Conservation (phyloP, 2,888 invertebrate genomes). For the Venustoraphidia nigricollis region DNA sequence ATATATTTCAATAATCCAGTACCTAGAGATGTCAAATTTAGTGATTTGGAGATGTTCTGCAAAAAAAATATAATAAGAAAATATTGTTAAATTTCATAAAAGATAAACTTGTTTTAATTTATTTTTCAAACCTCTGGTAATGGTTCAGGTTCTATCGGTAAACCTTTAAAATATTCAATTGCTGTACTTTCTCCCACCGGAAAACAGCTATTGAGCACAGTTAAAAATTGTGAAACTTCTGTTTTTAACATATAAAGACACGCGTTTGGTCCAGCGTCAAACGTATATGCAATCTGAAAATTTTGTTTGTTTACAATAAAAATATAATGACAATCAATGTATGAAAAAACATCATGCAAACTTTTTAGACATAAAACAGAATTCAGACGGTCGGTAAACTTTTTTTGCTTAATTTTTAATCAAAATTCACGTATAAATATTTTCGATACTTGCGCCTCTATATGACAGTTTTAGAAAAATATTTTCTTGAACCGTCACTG, state of each 20-base stretch:
- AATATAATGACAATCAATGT: not conserved
- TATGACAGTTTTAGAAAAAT: too few species aligned
- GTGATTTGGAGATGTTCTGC: slow-evolving; percentile 14
- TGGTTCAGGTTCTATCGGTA: slow-evolving; percentile 23
- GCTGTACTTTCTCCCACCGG: slow-evolving; percentile 34
- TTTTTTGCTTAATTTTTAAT: too few species aligned
- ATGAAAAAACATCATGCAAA: too few species aligned
- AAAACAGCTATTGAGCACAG: slow-evolving; percentile 54
- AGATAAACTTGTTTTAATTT: slow-evolving; percentile 6
- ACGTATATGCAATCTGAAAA: slow-evolving; percentile 78
- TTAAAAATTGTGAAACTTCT: slow-evolving; percentile 51
- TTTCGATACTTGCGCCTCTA: too few species aligned
- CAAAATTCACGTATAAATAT: too few species aligned
- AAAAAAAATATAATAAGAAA: slow-evolving; percentile 7
- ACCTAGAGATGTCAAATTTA: slow-evolving; percentile 10
- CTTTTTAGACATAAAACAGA: too few species aligned
- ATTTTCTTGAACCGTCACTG: too few species aligned
- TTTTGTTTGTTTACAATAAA: not conserved
- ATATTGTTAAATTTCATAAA: slow-evolving; percentile 9
- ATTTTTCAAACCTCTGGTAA: slow-evolving; percentile 18
- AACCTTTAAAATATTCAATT: slow-evolving; percentile 39
- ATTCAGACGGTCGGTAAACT: too few species aligned
- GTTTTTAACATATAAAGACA: slow-evolving; percentile 71
- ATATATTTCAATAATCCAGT: slow-evolving; percentile 59
- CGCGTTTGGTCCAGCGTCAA: slow-evolving; percentile 97